A percentile compares a stretch with the other conserved stretches of the same genome.
Evolutionary conservation across 2,797 vertebrate genomes (phyloP).

Genomic region (Cirrhinus molitorella): DNA sequence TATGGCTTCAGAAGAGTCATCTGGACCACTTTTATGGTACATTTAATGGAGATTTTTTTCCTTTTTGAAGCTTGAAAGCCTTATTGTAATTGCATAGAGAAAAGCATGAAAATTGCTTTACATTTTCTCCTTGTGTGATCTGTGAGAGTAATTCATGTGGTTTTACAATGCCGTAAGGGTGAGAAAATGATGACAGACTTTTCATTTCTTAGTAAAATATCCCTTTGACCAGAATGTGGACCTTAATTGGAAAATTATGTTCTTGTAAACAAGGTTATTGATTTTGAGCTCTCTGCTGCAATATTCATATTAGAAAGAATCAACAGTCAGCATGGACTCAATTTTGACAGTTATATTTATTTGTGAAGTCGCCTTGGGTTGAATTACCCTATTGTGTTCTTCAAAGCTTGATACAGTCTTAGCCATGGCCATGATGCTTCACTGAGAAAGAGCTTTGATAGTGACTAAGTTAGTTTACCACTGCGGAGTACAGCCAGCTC

Average conservation of each 20-base stretch:
- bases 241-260: conserved; percentile 3
- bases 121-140: conserved; percentile 10
- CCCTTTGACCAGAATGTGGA: conserved; percentile 8
- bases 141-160: not conserved
- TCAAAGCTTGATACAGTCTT: conserved; percentile 30
- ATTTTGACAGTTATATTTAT: conserved; percentile 45
- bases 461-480: conserved; percentile 48
- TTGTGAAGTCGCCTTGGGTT: conserved; percentile 11
- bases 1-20: not conserved
- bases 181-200: conserved; percentile 1
- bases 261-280: conserved; percentile 10
- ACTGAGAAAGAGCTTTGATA: conserved; percentile 42
- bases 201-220: not conserved
- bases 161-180: not conserved
- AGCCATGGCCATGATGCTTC: conserved; percentile 31
- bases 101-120: not conserved
- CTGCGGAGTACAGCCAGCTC: conserved; percentile 22
- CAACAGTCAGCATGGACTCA: conserved; percentile 11
- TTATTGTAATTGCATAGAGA: conserved; percentile 6
- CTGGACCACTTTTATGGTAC: not conserved
- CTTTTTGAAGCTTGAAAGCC: not conserved
- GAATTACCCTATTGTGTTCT: conserved; percentile 38
- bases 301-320: conserved; percentile 24
- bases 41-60: not conserved
- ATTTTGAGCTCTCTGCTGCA: conserved; percentile 23